Evolutionary conservation across 2,797 vertebrate species (phyloP).

Genomic region (Helostoma temminkii): DNA sequence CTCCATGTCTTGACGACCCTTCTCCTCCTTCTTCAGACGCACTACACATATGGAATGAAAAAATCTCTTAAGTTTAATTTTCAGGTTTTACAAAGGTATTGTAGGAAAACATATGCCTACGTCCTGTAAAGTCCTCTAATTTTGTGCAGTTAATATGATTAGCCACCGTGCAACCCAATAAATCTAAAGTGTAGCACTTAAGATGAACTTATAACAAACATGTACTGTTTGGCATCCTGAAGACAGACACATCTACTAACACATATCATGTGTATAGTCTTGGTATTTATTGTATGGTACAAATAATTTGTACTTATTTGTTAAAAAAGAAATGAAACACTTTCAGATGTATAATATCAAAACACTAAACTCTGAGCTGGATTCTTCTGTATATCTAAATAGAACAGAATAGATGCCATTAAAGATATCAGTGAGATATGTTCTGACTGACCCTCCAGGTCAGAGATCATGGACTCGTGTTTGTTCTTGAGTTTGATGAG

Average conservation of each 20-base stretch:
- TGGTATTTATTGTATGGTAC: too few relatives aligned
- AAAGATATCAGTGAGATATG: background rate
- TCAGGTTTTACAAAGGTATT: too few relatives aligned
- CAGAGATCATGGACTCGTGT: constrained; percentile 97
- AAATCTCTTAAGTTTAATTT: background rate
- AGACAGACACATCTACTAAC: too few relatives aligned
- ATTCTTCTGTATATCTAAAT: background rate
- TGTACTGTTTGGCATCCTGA: background rate
- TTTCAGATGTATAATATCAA: background rate
- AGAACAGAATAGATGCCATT: background rate
- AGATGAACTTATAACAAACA: background rate
- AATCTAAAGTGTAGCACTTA: background rate
- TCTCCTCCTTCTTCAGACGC: constrained; percentile 95
- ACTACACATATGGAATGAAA: constrained; percentile 73
- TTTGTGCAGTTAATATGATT: background rate
- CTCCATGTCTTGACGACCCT: constrained; percentile 92
- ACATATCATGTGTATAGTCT: too few relatives aligned
- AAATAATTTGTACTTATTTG: too few relatives aligned
- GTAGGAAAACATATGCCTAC: too few relatives aligned
- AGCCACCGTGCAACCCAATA: background rate
- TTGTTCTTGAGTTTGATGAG: constrained; percentile 95
- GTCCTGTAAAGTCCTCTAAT: too few relatives aligned
- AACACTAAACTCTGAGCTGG: background rate
- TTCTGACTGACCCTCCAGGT: constrained; percentile 72
- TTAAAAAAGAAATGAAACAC: too few relatives aligned